These are phyloP conservation scores for Pantala flavescens DNA, from an alignment of 1,140 invertebrate species.

Conservation along the genomic window DNA sequence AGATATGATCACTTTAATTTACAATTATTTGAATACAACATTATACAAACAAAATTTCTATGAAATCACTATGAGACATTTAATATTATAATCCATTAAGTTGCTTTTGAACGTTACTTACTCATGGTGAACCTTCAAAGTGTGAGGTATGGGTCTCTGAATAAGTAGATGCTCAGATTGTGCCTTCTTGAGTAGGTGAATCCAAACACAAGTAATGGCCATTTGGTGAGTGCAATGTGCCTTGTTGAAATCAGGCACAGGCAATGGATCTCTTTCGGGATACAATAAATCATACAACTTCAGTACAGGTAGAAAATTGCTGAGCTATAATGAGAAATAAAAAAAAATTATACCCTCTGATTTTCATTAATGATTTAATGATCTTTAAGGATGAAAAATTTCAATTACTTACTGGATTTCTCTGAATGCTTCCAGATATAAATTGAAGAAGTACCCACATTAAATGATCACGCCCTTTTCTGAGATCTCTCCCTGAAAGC, in stretches of 20 bases:
- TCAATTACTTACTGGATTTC: constrained; percentile 61
- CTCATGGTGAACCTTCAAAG: constrained; percentile 75
- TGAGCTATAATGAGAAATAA: constrained; percentile 44
- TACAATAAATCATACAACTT: constrained; percentile 87
- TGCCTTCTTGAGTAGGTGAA: constrained; percentile 88
- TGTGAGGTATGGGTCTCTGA: constrained; percentile 66
- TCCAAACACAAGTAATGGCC: constrained; percentile 92
- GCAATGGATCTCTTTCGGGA: constrained; percentile 79
- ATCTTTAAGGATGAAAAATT: no score
- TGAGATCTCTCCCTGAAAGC: constrained; percentile 66
- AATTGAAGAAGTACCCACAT: constrained; percentile 98
- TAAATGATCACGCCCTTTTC: constrained; percentile 83
- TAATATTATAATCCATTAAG: no score
- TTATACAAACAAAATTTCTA: no score
- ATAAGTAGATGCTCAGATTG: constrained; percentile 69
- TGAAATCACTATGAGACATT: no score
- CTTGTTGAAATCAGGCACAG: constrained; percentile 79
- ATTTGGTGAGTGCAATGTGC: constrained; percentile 81
- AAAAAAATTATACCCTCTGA: constrained; percentile 22
- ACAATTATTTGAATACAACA: no score
- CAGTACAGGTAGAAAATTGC: constrained; percentile 82
- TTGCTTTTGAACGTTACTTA: constrained; percentile 33
- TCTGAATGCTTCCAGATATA: constrained; percentile 91
- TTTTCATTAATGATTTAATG: not conserved
- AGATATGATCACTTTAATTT: no score